Conservation (phyloP, 2,797 vertebrate species). For the Eleutherodactylus coqui region DNA sequence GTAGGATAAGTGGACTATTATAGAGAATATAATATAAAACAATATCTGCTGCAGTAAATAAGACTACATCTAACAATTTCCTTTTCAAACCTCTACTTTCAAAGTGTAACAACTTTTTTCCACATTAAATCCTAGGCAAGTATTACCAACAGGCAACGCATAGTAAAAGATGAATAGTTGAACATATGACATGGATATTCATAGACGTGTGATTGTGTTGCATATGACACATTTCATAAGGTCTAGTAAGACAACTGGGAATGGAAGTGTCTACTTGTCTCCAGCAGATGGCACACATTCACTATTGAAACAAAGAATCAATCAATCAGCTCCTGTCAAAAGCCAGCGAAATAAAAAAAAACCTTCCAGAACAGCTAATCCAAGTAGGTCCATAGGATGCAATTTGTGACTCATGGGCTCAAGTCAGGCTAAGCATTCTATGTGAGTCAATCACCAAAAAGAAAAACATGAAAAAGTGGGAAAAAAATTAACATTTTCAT, state of each 20-base stretch:
- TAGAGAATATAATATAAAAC: not conserved
- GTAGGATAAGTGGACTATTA: not conserved
- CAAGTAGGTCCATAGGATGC: constrained; percentile 26
- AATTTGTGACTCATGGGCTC: constrained; percentile 29
- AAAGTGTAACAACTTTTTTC: not conserved
- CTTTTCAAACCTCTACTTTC: not conserved
- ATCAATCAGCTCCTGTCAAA: constrained; percentile 37
- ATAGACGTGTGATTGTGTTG: not conserved
- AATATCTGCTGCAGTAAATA: not conserved
- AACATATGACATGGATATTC: not conserved
- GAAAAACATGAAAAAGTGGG: not conserved
- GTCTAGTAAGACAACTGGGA: not conserved
- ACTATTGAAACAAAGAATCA: constrained; percentile 43
- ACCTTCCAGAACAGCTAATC: constrained; percentile 38
- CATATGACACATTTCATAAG: not conserved
- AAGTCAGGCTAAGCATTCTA: constrained; percentile 20
- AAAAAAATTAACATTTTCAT: constrained; percentile 46
- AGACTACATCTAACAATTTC: not conserved
- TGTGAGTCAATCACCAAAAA: constrained; percentile 10
- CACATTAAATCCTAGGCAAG: not conserved
- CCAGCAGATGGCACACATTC: constrained; percentile 58
- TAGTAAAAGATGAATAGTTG: not conserved
- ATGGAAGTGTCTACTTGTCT: constrained; percentile 22
- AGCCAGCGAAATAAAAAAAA: constrained; percentile 15
- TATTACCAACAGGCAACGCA: not conserved